Conservation (phyloP, 1,140 invertebrate genomes). For the Lanistes nyassanus region DNA sequence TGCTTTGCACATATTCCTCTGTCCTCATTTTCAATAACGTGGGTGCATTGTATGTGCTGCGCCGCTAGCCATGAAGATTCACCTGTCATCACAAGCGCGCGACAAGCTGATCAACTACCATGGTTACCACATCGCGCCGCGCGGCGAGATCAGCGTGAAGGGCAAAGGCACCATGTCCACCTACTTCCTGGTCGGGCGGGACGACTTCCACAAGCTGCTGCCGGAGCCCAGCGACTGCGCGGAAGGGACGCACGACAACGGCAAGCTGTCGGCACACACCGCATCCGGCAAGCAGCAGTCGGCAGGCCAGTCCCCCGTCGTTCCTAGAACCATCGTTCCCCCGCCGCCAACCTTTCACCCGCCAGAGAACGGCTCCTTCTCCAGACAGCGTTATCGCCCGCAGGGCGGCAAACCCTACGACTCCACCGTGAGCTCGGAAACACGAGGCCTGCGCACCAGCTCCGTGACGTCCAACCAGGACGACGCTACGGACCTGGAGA, state of each 20-base stretch:
- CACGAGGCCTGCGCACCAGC: constrained; percentile 2
- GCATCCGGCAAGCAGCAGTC: background rate
- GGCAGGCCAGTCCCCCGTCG: background rate
- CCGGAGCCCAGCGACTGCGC: constrained; percentile 30
- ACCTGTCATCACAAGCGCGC: constrained; percentile 47
- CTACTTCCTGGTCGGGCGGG: constrained; percentile 82
- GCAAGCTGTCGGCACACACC: background rate
- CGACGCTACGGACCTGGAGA: background rate
- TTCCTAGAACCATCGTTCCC: background rate
- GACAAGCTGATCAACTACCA: constrained; percentile 42
- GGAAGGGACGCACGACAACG: background rate
- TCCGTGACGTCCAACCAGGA: background rate
- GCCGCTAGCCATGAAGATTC: constrained; percentile 54
- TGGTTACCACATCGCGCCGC: constrained; percentile 50
- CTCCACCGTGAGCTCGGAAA: no score
- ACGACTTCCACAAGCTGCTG: constrained; percentile 48
- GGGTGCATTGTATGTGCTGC: constrained; percentile 9
- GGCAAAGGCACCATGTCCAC: constrained; percentile 91
- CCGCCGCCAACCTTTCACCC: background rate
- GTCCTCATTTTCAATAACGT: no score
- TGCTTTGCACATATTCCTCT: no score
- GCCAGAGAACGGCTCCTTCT: background rate
- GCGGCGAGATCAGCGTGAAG: constrained; percentile 59
- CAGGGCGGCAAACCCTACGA: no score
- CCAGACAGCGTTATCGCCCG: no score